These are phyloP conservation scores for Octopus sinensis DNA, from an alignment of 1,140 invertebrate genomes.

Conservation along the genomic window DNA sequence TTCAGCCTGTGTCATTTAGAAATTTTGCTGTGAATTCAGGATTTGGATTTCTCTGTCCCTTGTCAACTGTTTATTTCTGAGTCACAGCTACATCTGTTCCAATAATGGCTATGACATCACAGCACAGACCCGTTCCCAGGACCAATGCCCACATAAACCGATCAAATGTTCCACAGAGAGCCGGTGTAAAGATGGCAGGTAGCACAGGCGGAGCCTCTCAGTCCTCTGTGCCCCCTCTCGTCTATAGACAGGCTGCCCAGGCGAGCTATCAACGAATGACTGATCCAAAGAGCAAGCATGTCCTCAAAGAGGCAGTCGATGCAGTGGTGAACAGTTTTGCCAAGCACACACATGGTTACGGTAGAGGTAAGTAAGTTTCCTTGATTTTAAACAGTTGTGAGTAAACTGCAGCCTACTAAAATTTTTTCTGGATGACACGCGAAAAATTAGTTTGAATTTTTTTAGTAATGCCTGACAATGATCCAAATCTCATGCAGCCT, in stretches of 20 bases:
- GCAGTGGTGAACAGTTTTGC: conserved; percentile 77
- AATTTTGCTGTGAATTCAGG: too few relatives aligned
- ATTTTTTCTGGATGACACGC: too few relatives aligned
- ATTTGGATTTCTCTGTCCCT: background rate
- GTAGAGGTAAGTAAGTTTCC: conserved; percentile 71
- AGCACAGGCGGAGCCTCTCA: background rate
- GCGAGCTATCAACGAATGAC: conserved; percentile 34
- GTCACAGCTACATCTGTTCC: background rate
- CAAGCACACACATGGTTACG: conserved; percentile 74
- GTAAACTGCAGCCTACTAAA: too few relatives aligned
- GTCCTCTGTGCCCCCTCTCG: background rate
- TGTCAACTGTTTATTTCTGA: background rate
- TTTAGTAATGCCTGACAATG: too few relatives aligned
- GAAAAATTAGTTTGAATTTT: too few relatives aligned
- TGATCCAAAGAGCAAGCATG: conserved; percentile 62
- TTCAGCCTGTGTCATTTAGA: background rate
- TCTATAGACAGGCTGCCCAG: conserved; percentile 12
- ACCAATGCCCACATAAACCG: background rate
- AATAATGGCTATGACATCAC: background rate
- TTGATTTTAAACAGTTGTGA: too few relatives aligned
- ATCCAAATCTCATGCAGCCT: too few relatives aligned
- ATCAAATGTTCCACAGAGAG: background rate
- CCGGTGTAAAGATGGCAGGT: conserved; percentile 1
- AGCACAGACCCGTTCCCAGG: background rate
- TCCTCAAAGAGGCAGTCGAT: conserved; percentile 73